These are phyloP conservation scores for Drosophila yooni DNA, from an alignment of 2,888 invertebrate species.

Conservation along the genomic window DNA sequence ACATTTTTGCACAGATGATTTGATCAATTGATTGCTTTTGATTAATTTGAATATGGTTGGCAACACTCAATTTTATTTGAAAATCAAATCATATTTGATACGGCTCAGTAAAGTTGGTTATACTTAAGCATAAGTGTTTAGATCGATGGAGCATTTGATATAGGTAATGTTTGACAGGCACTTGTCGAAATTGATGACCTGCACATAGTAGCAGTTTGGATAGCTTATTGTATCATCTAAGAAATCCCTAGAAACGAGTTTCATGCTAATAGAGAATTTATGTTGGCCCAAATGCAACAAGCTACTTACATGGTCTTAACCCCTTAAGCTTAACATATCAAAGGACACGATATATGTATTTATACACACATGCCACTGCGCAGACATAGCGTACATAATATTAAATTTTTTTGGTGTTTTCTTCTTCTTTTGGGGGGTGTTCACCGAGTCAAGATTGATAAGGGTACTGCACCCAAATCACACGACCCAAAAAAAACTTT, in stretches of 20 bases:
- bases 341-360: conserved; percentile 9
- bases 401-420: conserved; percentile 29
- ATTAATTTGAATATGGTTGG: background rate
- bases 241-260: conserved; percentile 10
- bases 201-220: conserved; percentile 17
- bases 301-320: conserved; percentile 15
- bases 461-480: conserved; percentile 56
- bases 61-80: background rate
- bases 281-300: conserved; percentile 42
- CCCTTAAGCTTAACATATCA: conserved; percentile 29
- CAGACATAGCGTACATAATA: conserved; percentile 19
- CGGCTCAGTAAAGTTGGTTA: background rate
- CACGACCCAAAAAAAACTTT: conserved; percentile 15
- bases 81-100: background rate
- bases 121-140: conserved; percentile 2
- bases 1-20: background rate
- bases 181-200: conserved; percentile 46
- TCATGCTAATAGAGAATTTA: conserved; percentile 29
- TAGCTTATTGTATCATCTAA: conserved; percentile 10
- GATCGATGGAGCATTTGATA: conserved; percentile 31
- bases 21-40: conserved; percentile 1
- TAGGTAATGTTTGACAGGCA: conserved; percentile 30
- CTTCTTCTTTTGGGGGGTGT: conserved; percentile 2
- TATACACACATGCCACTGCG: background rate
- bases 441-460: conserved; percentile 54